These are phyloP conservation scores for Oreochromis mossambicus DNA, from an alignment of 2,797 vertebrate species.

Conservation along the genomic window DNA sequence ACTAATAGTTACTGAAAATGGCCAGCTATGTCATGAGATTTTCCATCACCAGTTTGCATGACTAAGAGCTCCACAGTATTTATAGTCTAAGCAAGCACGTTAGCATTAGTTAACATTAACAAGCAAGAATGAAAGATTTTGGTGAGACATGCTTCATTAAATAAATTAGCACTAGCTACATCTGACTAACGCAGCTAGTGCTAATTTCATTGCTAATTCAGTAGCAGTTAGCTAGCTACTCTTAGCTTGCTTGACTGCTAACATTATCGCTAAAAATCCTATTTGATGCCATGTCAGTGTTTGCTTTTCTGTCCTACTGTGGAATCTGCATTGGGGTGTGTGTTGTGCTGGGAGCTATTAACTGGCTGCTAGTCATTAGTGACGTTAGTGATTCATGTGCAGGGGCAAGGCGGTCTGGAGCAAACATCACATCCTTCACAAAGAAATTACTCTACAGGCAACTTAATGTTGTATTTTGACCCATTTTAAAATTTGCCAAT, in stretches of 20 bases:
- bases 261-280: neutral
- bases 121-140: neutral
- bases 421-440: neutral
- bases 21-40: too few relatives aligned
- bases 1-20: too few relatives aligned
- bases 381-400: neutral
- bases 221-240: neutral
- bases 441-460: neutral
- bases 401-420: neutral
- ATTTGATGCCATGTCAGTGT: neutral
- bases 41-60: too few relatives aligned
- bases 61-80: too few relatives aligned
- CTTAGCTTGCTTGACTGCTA: neutral
- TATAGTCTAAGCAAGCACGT: neutral
- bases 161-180: neutral
- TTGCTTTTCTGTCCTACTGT: neutral
- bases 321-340: neutral
- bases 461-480: neutral
- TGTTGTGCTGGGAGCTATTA: neutral
- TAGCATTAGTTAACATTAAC: neutral
- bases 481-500: neutral
- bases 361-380: neutral
- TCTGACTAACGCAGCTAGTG: neutral
- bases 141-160: neutral
- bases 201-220: neutral